Percentiles rank a stretch among this genome's conserved stretches.
Evolutionary conservation across 2,113 vertebrate genomes (phyloP).

Genomic region (Mobula birostris): DNA sequence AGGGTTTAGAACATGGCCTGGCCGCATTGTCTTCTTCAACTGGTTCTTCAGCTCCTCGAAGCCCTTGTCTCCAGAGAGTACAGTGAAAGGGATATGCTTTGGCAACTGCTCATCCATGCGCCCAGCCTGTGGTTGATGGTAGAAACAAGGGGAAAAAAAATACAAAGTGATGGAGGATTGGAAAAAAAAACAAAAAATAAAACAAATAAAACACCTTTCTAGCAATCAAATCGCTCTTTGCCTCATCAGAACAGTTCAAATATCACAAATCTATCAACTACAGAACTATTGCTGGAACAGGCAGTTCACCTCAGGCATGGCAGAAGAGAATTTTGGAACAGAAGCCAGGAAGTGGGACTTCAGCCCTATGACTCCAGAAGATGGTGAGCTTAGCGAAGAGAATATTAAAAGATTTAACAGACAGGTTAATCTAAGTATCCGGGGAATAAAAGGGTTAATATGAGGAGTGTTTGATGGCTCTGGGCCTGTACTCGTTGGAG

Average conservation of each 20-base stretch:
- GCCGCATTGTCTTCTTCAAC: conserved; percentile 66
- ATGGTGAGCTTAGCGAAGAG: background rate
- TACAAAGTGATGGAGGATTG: background rate
- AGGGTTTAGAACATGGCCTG: conserved; percentile 63
- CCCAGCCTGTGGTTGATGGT: conserved; percentile 53
- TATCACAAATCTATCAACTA: background rate
- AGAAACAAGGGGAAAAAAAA: background rate
- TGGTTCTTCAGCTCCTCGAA: conserved; percentile 66
- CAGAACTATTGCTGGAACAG: too few relatives aligned
- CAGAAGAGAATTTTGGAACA: too few relatives aligned
- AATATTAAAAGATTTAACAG: background rate
- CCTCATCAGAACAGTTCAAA: background rate
- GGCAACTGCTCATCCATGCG: conserved; percentile 67
- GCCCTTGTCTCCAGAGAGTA: conserved; percentile 72
- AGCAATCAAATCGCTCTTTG: background rate
- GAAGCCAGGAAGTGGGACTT: background rate
- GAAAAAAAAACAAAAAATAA: background rate
- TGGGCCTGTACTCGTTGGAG: too few relatives aligned
- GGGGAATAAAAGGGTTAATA: too few relatives aligned
- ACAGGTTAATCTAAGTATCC: background rate
- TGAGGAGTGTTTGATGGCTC: too few relatives aligned
- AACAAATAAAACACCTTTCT: background rate
- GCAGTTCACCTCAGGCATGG: too few relatives aligned
- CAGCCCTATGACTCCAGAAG: background rate
- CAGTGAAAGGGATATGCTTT: conserved; percentile 71